A percentile compares a stretch with the other conserved stretches of the same genome.
Evolutionary conservation across 1,140 invertebrate genomes (phyloP).

Genomic region (Chrysomallon squamiferum): DNA sequence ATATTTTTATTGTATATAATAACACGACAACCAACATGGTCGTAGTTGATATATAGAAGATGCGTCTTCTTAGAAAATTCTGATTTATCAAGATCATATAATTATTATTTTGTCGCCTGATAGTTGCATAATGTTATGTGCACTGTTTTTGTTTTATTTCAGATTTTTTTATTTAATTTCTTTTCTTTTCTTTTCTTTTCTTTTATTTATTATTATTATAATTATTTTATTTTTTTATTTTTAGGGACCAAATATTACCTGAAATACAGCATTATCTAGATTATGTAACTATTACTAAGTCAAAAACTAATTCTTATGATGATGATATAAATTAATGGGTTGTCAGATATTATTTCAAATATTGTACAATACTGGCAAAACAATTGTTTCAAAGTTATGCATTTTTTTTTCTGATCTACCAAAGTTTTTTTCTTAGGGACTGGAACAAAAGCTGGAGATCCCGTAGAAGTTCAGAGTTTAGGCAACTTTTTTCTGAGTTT

Average conservation of each 20-base stretch:
- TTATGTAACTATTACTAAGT: not conserved
- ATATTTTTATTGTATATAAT: too few species aligned
- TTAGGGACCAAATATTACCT: too few species aligned
- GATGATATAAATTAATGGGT: not conserved
- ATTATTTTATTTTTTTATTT: too few species aligned
- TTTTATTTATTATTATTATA: constrained; percentile 24
- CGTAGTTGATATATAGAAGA: too few species aligned
- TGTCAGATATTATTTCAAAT: too few species aligned
- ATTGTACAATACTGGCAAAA: too few species aligned
- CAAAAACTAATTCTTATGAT: not conserved
- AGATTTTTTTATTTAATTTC: constrained; percentile 50
- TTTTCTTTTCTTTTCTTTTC: constrained; percentile 34
- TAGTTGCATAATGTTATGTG: too few species aligned
- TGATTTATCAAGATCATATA: too few species aligned
- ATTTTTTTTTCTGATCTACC: not conserved
- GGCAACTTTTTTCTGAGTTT: constrained; percentile 73
- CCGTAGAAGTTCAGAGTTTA: constrained; percentile 77
- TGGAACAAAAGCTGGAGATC: constrained; percentile 88
- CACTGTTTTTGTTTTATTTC: too few species aligned
- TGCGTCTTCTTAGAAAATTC: too few species aligned
- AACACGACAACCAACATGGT: too few species aligned
- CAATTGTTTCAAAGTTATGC: not conserved
- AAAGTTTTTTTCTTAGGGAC: constrained; percentile 72
- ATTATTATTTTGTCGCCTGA: too few species aligned
- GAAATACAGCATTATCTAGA: not conserved